These are phyloP conservation scores for Vidua macroura DNA, from an alignment of 2,113 vertebrate species.

Conservation along the genomic window DNA sequence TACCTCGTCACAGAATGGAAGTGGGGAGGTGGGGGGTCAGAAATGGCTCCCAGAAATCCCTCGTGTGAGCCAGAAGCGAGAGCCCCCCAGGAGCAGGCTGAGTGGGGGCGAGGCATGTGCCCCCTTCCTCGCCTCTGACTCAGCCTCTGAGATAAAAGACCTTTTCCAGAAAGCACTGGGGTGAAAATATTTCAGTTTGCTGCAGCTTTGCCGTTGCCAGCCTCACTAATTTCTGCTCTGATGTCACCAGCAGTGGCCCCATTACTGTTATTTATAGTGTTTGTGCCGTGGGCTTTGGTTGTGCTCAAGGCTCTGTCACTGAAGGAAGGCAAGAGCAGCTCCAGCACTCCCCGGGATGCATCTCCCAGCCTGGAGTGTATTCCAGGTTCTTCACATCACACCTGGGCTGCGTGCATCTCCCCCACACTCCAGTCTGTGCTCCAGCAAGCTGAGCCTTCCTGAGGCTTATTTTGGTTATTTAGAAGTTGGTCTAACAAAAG, in stretches of 20 bases:
- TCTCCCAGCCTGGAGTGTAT: neutral
- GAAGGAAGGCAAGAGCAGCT: neutral
- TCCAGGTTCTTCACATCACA: neutral
- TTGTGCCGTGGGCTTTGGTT: slow-evolving; percentile 31
- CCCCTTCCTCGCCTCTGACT: neutral
- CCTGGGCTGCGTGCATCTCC: neutral
- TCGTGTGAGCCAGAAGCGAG: neutral
- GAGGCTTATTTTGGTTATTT: neutral
- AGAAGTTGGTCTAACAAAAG: neutral
- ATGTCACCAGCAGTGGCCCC: slow-evolving; percentile 43
- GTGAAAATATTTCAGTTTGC: slow-evolving; percentile 21
- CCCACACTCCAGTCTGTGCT: neutral
- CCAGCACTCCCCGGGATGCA: neutral
- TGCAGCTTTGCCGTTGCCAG: slow-evolving; percentile 17
- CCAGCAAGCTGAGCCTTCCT: neutral
- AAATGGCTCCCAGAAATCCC: neutral
- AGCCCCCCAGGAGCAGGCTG: neutral
- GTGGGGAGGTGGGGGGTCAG: neutral
- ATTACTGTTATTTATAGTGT: slow-evolving; percentile 54
- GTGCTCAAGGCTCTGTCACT: neutral
- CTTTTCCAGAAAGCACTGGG: neutral
- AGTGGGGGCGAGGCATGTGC: neutral
- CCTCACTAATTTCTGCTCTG: slow-evolving; percentile 21
- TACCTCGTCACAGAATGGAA: neutral
- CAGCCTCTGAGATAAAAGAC: neutral